A percentile compares a stretch with the other conserved stretches of the same genome.
phyloP scores from a whole-genome alignment of 2,888 invertebrate species.

The Notocelia uddmanniana region DNA sequence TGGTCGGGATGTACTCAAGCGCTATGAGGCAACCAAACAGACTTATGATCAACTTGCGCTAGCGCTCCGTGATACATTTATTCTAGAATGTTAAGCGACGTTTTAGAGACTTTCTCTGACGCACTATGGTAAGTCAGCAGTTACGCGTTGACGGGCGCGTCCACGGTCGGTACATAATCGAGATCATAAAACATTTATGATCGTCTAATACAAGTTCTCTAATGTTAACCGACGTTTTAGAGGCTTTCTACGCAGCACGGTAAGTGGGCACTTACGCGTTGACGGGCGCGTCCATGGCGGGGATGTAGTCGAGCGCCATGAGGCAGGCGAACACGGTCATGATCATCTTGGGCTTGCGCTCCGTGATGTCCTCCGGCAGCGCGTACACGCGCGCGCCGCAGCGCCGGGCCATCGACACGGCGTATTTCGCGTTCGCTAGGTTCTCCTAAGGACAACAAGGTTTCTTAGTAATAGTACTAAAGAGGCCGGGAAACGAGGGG shows the following conservation, averaged over 20 bases:
- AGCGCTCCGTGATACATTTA: conserved; percentile 99
- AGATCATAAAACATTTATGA: no score
- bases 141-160: no score
- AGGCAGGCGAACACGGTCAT: conserved; percentile 99
- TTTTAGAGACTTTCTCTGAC: no score
- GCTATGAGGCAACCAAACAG: conserved; percentile 99
- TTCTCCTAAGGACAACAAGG: conserved; percentile 89
- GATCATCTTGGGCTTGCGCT: conserved; percentile 99
- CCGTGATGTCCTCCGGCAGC: conserved; percentile 98
- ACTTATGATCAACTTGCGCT: conserved; percentile 99
- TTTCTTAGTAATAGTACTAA: no score
- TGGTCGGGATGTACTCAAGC: conserved; percentile 96
- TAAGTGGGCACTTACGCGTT: conserved; percentile 62
- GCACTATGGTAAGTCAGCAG: no score
- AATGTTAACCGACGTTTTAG: no score
- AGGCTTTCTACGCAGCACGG: no score
- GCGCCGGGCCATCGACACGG: conserved; percentile 98
- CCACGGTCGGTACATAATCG: no score
- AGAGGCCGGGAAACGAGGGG: no score
- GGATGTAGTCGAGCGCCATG: conserved; percentile 98
- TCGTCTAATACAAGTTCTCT: no score
- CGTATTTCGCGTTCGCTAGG: conserved; percentile 99
- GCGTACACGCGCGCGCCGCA: conserved; percentile 99
- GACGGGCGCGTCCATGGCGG: conserved; percentile 90
- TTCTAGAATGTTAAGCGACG: no score